Evolutionary conservation across 2,888 invertebrate species (phyloP).

Genomic region (Archips xylosteana): DNA sequence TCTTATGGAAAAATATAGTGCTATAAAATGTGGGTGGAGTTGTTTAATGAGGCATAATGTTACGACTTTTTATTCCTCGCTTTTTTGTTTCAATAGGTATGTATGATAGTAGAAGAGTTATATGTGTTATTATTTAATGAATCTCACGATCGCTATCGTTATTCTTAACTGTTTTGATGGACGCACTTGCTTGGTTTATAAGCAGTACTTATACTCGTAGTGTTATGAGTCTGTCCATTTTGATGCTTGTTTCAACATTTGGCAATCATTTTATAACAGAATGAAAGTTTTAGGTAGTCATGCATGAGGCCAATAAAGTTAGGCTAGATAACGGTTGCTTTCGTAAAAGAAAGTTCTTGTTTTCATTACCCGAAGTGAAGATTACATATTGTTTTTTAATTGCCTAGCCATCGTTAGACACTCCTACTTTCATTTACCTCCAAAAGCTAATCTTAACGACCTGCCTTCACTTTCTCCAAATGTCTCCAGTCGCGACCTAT

Average conservation of each 20-base stretch:
- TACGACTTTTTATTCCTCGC: background rate
- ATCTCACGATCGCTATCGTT: background rate
- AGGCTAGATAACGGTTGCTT: slow-evolving; percentile 9
- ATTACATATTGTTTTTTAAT: slow-evolving; percentile 25
- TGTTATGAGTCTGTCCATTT: background rate
- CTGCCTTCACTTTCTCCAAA: slow-evolving; percentile 59
- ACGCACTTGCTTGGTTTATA: background rate
- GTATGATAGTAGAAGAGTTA: background rate
- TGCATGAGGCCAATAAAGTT: background rate
- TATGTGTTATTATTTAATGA: background rate
- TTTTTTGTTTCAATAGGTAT: background rate
- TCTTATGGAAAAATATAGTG: background rate
- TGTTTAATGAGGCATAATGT: background rate
- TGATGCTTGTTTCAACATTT: background rate
- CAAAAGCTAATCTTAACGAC: slow-evolving; percentile 62
- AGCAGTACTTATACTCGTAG: background rate
- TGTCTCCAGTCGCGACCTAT: slow-evolving; percentile 63
- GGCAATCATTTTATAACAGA: background rate
- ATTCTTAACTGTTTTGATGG: background rate
- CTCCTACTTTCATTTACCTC: slow-evolving; percentile 57
- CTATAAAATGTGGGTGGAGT: background rate
- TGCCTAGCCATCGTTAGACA: slow-evolving; percentile 40
- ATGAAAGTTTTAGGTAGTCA: background rate
- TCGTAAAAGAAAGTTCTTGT: slow-evolving; percentile 31
- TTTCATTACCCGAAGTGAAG: slow-evolving; percentile 3